phyloP scores from a whole-genome alignment of 1,140 invertebrate species.

The Bursaphelenchus mucronatus region DNA sequence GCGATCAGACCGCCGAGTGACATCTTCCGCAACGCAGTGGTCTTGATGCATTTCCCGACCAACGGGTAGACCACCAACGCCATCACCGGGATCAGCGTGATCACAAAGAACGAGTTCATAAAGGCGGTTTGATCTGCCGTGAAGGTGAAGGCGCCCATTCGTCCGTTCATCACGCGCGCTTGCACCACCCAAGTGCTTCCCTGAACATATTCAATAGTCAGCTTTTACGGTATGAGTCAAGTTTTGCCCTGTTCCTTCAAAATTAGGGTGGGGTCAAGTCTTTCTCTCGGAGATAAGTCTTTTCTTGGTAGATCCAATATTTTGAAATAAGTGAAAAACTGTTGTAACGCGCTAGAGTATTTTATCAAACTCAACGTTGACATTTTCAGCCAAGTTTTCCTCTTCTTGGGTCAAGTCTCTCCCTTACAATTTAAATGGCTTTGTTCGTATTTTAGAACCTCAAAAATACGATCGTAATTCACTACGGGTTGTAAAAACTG shows the following conservation, averaged over 20 bases:
- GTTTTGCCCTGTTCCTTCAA: neutral
- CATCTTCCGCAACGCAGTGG: slow-evolving; percentile 68
- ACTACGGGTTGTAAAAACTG: neutral
- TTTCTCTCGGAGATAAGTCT: neutral
- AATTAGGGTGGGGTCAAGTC: neutral
- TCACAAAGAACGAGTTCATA: slow-evolving; percentile 53
- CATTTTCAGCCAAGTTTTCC: slow-evolving; percentile 10
- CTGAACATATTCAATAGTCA: neutral
- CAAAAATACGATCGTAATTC: neutral
- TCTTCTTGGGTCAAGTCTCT: neutral
- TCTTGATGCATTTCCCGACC: slow-evolving; percentile 64
- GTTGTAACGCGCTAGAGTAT: neutral
- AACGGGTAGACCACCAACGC: slow-evolving; percentile 58
- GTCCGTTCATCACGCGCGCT: slow-evolving; percentile 61
- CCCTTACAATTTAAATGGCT: neutral
- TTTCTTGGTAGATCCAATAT: neutral
- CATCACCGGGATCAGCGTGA: slow-evolving; percentile 58
- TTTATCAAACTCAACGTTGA: neutral
- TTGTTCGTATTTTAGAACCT: neutral
- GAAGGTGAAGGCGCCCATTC: slow-evolving; percentile 63
- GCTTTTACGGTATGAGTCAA: neutral
- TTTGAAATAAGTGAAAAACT: neutral
- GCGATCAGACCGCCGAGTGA: slow-evolving; percentile 35
- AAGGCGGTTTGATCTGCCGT: slow-evolving; percentile 83
- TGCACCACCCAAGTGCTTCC: slow-evolving; percentile 41